Evolutionary conservation across 1,140 invertebrate species (phyloP), one percentile per base, ranked within the genome.

Genomic region (Drosophila subobscura): DNA sequence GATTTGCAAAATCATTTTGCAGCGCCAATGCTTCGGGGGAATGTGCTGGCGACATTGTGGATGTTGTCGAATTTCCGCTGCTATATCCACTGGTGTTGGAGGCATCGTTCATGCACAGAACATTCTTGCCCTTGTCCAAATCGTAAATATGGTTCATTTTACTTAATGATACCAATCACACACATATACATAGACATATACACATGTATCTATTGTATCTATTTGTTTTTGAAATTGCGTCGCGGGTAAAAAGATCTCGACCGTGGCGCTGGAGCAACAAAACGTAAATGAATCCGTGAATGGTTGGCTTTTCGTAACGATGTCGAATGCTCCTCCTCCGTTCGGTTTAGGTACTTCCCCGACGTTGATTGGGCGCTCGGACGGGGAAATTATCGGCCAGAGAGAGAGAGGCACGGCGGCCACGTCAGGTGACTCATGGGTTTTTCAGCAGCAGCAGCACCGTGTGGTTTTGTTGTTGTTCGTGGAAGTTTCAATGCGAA

Each of bases 21-120:
- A 91, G 23, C 1, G 49, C 55, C 29, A 72, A 44, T 0, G 89
- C 73, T 44, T 63, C 76, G 12, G 89, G 89, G 0, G 89, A 91
- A 55, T 72, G 81, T 20, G 79, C 67, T 3, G 89, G 89, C 2
- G 89, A 91, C 53, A 75, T 52, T n/a, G 72, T 67, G 4, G 89
- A 79, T 6, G 41, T 71, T 0, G 81, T 76, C 4, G 88, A 90
- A 49, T 77, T 90, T 10, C 61, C 70, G 7, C 88, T 88, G 29
- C 79, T 81, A 55, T 91, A 91, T 0, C 89, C 89, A 44, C 89
- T 91, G 1, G 89, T 91, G 46, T 79, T 86, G 44, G 76, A 89
- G 14, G 76, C 81, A 67, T 91, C 89, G 66, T 90, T 91, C 2
- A 68, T 33, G 20, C 70, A 88, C 8, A 52, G 29, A 46, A 89